Conservation (phyloP, 2,888 invertebrate genomes). For the Leucania comma region DNA sequence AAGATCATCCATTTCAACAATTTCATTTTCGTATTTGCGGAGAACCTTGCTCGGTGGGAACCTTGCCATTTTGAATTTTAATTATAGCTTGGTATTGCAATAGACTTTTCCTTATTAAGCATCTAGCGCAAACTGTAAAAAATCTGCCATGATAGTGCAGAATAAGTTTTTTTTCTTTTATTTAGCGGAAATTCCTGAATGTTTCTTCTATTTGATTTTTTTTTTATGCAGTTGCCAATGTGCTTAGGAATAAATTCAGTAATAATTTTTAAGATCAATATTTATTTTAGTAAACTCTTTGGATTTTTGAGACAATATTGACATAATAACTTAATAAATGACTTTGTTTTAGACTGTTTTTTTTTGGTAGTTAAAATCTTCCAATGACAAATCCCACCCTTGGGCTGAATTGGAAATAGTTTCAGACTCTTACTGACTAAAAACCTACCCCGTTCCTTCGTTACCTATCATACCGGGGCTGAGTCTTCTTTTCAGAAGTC, state of each 20-base stretch:
- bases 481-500: too few species aligned
- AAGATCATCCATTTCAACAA: constrained; percentile 4
- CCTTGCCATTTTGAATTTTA: constrained; percentile 31
- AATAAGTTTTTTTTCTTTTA: constrained; percentile 1
- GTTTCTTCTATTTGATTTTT: too few species aligned
- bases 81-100: constrained; percentile 31
- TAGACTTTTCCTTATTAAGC: constrained; percentile 26
- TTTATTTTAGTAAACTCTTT: not conserved
- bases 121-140: constrained; percentile 28
- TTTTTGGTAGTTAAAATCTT: too few species aligned
- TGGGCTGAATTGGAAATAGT: too few species aligned
- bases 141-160: not conserved
- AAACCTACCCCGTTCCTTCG: too few species aligned
- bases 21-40: constrained; percentile 17
- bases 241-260: not conserved
- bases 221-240: not conserved
- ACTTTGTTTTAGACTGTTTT: not conserved
- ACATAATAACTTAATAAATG: too few species aligned
- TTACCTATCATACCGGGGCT: too few species aligned
- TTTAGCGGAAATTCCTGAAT: not conserved
- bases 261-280: not conserved
- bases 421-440: too few species aligned
- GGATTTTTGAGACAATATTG: not conserved
- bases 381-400: too few species aligned
- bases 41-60: not conserved